Evolutionary conservation across 2,888 invertebrate species (phyloP), one percentile per base, ranked within the genome.

Genomic region (Drosophila fulvimacula): DNA sequence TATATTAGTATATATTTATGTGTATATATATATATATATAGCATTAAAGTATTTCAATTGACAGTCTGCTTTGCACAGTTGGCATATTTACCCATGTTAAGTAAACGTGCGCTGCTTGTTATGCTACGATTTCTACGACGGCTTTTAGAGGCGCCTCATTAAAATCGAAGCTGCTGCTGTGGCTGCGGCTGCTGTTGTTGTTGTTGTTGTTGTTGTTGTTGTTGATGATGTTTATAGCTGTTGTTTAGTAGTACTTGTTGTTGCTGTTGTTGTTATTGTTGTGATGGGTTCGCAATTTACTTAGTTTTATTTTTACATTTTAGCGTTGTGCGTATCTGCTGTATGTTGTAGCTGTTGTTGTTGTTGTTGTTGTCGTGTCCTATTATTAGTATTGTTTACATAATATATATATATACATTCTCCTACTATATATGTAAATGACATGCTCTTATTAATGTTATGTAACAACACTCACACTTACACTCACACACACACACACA

Each of bases 51-150:
- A 32, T 44, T 49, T 34, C 36, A 41, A 53, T 42, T 34, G 68
- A 42, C 51, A 10, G 13, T 39, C 41, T 32, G 60, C n/a, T 52
- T 52, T 38, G 32, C 59, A 64, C 41, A 49, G 61, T 64, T 75
- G 60, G 66, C 78, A 87, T 88, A 88, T 88, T 88, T 88, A 89
- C 89, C 87, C 89, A 88, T 89, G 85, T 81, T 89, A 86, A 86
- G 84, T 88, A 81, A 83, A 80, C 81, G 70, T 79, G 86, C 85
- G 86, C 86, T 76, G 79, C 53, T 75, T 75, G 64, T 62, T 85
- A 77, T 81, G 79, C 83, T 79, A 86, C 64, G 79, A 73, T 78
- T 76, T 71, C 62, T 67, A 77, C 69, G 68, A 75, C 63, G 57
- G 69, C 76, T 59, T 55, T 69, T 51, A 77, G 64, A 57, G 70